These are phyloP conservation scores for Cygnus olor DNA, from an alignment of 2,797 vertebrate species.

Conservation along the genomic window DNA sequence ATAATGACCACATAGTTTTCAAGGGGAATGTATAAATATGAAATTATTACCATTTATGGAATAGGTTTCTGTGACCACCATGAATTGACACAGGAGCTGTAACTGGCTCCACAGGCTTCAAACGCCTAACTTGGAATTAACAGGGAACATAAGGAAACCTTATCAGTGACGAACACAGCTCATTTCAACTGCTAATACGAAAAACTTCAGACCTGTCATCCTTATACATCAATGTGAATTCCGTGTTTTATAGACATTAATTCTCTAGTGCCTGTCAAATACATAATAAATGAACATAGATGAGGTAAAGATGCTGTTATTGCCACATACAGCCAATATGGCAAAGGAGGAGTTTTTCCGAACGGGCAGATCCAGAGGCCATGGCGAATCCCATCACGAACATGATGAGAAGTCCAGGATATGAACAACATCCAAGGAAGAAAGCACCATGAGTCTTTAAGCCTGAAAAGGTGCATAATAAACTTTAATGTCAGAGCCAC, in stretches of 20 bases:
- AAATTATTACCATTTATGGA: background rate
- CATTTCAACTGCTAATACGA: background rate
- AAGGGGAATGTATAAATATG: background rate
- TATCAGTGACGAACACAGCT: background rate
- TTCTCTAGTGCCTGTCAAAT: conserved; percentile 92
- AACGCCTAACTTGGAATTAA: background rate
- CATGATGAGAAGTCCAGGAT: conserved; percentile 93
- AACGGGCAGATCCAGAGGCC: conserved; percentile 96
- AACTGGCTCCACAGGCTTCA: background rate
- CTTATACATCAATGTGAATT: conserved; percentile 90
- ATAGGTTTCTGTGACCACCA: background rate
- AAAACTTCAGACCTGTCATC: background rate
- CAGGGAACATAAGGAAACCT: background rate
- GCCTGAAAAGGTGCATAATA: conserved; percentile 88
- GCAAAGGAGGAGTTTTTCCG: conserved; percentile 91
- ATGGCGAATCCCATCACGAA: conserved; percentile 91
- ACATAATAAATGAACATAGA: conserved; percentile 94
- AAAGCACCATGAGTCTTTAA: conserved; percentile 95
- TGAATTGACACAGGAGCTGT: background rate
- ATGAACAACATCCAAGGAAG: conserved; percentile 97
- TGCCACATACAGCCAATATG: conserved; percentile 94
- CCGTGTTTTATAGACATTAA: conserved; percentile 93
- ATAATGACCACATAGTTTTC: background rate
- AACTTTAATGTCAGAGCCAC: conserved; percentile 88
- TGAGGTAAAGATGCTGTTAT: conserved; percentile 93